Conservation (phyloP, 92 coral and sea anemone species). For the Actinostola sp. region DNA sequence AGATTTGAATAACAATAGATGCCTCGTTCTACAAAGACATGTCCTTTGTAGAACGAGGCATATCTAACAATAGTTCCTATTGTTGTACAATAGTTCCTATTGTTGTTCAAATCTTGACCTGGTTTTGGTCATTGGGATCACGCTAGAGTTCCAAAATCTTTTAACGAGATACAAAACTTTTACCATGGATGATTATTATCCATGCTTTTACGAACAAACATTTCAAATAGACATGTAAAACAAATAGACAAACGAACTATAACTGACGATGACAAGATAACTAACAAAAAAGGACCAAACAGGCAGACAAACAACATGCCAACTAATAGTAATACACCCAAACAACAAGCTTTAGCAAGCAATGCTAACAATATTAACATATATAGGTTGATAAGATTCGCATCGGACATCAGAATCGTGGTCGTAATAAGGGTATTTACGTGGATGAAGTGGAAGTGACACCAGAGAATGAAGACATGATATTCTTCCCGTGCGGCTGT, state of each 20-base stretch:
- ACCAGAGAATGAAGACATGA: slow-evolving; percentile 78
- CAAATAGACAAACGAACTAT: not conserved
- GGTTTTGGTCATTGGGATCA: too few species aligned
- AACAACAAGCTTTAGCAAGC: not conserved
- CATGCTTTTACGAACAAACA: not conserved
- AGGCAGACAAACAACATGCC: not conserved
- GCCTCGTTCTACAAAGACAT: too few species aligned
- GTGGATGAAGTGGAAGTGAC: slow-evolving; percentile 90
- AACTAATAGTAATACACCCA: not conserved
- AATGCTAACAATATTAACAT: too few species aligned
- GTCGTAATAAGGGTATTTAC: slow-evolving; percentile 80
- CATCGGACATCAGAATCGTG: slow-evolving; percentile 84
- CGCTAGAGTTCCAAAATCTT: too few species aligned
- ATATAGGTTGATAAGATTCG: slow-evolving; percentile 87
- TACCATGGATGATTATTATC: too few species aligned
- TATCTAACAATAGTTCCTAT: too few species aligned
- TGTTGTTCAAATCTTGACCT: too few species aligned
- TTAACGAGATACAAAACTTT: too few species aligned
- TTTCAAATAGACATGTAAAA: not conserved
- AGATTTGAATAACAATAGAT: too few species aligned
- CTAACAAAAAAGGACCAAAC: not conserved
- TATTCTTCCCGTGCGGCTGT: slow-evolving; percentile 83
- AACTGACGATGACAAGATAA: too few species aligned
- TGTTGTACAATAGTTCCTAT: too few species aligned
- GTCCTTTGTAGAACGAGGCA: too few species aligned